These are phyloP conservation scores for Eilema sororculum DNA, from an alignment of 2,888 invertebrate species.

Conservation along the genomic window DNA sequence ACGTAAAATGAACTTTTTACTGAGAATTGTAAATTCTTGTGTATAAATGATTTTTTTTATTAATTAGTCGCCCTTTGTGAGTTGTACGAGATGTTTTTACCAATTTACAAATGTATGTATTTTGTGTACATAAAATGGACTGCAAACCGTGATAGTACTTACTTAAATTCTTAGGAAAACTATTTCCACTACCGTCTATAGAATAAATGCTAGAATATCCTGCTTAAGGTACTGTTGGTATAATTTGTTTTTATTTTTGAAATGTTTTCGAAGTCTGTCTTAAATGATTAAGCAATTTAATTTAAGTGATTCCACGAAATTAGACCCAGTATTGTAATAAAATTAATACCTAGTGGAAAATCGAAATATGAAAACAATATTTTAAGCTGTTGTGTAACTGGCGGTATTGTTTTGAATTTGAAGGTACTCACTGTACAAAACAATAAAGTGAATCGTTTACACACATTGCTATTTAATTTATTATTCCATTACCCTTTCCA, in stretches of 20 bases:
- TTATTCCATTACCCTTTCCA: constrained; percentile 15
- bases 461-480: constrained; percentile 69
- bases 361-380: constrained; percentile 60
- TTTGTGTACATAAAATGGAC: constrained; percentile 62
- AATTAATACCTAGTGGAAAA: constrained; percentile 60
- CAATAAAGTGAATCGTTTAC: constrained; percentile 84
- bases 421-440: constrained; percentile 75
- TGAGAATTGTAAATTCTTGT: constrained; percentile 53
- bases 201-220: constrained; percentile 66
- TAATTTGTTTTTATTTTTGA: constrained; percentile 41
- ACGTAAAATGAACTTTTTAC: constrained; percentile 21
- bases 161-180: constrained; percentile 71
- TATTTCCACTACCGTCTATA: constrained; percentile 62
- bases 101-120: constrained; percentile 30
- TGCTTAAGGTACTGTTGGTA: constrained; percentile 46
- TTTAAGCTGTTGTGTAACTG: constrained; percentile 73
- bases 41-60: constrained; percentile 28
- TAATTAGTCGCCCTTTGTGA: constrained; percentile 30
- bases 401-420: constrained; percentile 82
- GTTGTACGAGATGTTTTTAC: constrained; percentile 40
- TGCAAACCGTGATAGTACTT: constrained; percentile 82
- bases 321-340: constrained; percentile 60
- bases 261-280: constrained; percentile 43
- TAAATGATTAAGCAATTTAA: constrained; percentile 45
- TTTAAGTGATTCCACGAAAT: constrained; percentile 62